Percentiles rank a stretch among this genome's conserved stretches.
phyloP scores from a whole-genome alignment of 2,797 vertebrate genomes.

The Varecia variegata region DNA sequence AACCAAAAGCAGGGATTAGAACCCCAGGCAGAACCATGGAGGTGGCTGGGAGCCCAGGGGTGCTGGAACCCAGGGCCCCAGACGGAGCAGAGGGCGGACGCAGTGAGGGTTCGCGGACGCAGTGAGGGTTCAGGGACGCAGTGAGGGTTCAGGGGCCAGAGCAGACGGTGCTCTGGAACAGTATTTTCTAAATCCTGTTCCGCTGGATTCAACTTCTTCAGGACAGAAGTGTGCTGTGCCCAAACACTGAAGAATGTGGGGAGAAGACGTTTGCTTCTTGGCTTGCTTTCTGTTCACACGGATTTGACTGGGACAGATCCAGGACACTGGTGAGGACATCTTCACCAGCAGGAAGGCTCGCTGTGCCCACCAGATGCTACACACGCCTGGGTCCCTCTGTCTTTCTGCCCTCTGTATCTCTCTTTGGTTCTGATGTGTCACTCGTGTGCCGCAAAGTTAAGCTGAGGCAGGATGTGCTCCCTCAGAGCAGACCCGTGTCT shows the following conservation, averaged over 20 bases:
- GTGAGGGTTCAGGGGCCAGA: neutral
- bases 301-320: neutral
- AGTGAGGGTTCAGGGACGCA: too few species aligned
- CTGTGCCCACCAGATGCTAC: neutral
- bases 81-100: neutral
- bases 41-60: too few species aligned
- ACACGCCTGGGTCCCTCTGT: accelerated
- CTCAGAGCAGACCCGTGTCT: neutral
- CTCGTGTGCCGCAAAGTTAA: neutral
- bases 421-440: neutral
- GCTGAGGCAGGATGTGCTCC: neutral
- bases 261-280: neutral
- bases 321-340: neutral
- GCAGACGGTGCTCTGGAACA: accelerated
- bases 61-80: neutral
- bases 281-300: neutral
- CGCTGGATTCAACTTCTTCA: too few species aligned
- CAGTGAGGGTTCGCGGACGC: neutral
- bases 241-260: neutral
- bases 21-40: too few species aligned
- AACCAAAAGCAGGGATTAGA: too few species aligned
- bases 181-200: neutral
- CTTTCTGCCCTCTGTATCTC: neutral
- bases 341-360: too few species aligned
- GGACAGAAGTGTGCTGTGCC: too few species aligned